Evolutionary conservation across 2,797 vertebrate genomes (phyloP).

Genomic region (Paguma larvata): DNA sequence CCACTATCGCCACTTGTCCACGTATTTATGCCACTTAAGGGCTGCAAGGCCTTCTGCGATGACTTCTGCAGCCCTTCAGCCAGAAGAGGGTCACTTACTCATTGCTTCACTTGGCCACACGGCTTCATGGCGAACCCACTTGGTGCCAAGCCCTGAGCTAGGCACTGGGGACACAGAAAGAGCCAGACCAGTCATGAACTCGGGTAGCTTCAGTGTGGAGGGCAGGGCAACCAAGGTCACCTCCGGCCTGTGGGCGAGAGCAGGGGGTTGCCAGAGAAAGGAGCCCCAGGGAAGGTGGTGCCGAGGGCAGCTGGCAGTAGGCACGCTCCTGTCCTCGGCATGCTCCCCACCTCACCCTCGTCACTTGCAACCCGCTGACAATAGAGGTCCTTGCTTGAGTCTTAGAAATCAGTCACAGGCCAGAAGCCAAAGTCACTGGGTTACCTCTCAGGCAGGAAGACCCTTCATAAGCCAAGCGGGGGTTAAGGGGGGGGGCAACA

Average conservation of each 20-base stretch:
- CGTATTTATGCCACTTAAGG: neutral
- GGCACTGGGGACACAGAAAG: neutral
- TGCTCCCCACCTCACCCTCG: neutral
- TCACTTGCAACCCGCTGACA: neutral
- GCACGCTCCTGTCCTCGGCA: neutral
- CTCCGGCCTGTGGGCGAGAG: neutral
- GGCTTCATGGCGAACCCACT: neutral
- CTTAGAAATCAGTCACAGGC: neutral
- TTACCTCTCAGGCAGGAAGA: neutral
- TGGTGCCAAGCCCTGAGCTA: neutral
- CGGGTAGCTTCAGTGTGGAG: neutral
- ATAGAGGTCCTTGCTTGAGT: neutral
- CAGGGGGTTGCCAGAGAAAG: neutral
- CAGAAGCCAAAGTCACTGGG: neutral
- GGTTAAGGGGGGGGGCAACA: too few relatives aligned
- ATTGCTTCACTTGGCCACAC: neutral
- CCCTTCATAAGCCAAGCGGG: neutral
- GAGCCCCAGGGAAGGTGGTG: neutral
- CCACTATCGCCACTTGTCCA: neutral
- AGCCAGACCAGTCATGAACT: neutral
- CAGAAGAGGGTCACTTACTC: neutral
- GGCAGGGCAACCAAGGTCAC: neutral
- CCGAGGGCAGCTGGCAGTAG: neutral
- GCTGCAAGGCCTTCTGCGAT: neutral
- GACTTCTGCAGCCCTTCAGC: neutral